Evolutionary conservation across 2,113 vertebrate species (phyloP), one percentile per base, ranked within the genome.

Genomic region (Chlorodrepanis virens): DNA sequence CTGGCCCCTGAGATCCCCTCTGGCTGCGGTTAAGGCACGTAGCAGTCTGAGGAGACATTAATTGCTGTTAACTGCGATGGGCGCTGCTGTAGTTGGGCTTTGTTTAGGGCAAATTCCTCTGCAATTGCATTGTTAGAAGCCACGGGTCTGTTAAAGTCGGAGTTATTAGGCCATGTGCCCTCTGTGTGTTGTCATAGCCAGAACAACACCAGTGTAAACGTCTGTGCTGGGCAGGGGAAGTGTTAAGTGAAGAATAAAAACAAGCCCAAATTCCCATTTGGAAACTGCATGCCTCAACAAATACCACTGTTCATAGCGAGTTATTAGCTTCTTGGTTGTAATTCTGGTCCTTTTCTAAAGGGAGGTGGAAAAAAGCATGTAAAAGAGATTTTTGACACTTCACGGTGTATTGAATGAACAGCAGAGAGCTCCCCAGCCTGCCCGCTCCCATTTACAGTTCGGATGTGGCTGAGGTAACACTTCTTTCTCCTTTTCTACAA

Each of bases 251-350:
- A 93, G 92, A 96, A 89, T 88, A 93, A 97, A 94, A 96, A 93
- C 87, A 94, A 94, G 81, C 60, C 76, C 84, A 94, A 94, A 96
- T 95, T 97, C 93, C 92, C 83, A 81, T 88, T 96, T 96, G 83
- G 94, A 96, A 96, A 95, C 81, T 92, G 87, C 89, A 80, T 94
- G 93, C 90, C 96, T 96, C 91, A 89, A 97, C 96, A 97, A 96
- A 96, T 96, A 96, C 94, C 85, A 80, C 84, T 93, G 89, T 83
- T 94, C 63, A 56, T 87, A 91, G 92, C 83, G 78, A 94, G 84
- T 93, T 95, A 93, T 83, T 94, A 93, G 71, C 71, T 93, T 81
- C 89, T 92, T 94, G 94, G 90, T 94, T 94, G 89, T 93, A 94
- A 91, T 89, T 94, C 94, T 93, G 84, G 40, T 35, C 53, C 89